These are phyloP conservation scores for Microdon myrmicae DNA, from an alignment of 2,888 invertebrate species.

Conservation along the genomic window DNA sequence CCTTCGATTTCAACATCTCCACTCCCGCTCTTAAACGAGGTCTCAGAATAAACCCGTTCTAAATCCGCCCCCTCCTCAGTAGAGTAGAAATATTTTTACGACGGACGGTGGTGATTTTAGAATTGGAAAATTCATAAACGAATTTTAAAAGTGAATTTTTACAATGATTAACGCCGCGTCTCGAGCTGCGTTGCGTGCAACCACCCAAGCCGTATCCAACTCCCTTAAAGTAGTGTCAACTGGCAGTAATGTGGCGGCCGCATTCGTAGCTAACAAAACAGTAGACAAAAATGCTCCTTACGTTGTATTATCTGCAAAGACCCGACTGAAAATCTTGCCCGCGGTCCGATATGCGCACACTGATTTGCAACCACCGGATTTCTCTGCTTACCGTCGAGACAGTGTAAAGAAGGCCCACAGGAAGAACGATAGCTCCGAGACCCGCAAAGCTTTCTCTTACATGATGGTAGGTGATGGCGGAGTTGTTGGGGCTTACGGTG, in stretches of 20 bases:
- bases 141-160: no score
- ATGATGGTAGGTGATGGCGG: constrained; percentile 82
- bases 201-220: constrained; percentile 75
- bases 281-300: constrained; percentile 70
- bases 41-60: no score
- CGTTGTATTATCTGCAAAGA: constrained; percentile 71
- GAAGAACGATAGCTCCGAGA: constrained; percentile 71
- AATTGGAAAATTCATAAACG: no score
- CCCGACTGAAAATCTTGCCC: constrained; percentile 66
- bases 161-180: constrained; percentile 76
- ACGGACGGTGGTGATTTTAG: no score
- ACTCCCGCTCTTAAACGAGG: no score
- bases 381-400: constrained; percentile 82
- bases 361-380: constrained; percentile 90
- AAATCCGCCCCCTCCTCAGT: no score
- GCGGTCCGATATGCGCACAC: constrained; percentile 88
- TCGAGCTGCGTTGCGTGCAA: constrained; percentile 72
- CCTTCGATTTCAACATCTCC: no score
- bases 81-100: no score
- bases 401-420: constrained; percentile 73
- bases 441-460: constrained; percentile 84
- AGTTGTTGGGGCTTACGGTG: constrained; percentile 81
- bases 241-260: constrained; percentile 69
- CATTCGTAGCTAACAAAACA: constrained; percentile 65
- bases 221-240: constrained; percentile 72